phyloP scores from a whole-genome alignment of 2,797 vertebrate species.

The Echiichthys vipera region DNA sequence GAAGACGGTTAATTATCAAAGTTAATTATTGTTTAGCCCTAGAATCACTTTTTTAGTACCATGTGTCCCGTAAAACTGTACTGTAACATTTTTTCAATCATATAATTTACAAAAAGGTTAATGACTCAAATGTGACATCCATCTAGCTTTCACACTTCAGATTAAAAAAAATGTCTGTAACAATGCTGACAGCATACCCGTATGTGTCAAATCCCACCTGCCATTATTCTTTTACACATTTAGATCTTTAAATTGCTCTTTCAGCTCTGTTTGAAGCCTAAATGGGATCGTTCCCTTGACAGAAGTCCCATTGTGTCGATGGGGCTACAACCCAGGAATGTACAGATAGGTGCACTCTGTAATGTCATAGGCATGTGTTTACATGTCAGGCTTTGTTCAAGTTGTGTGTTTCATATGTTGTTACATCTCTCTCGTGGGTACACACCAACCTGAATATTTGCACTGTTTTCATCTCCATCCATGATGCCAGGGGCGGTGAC shows the following conservation, averaged over 20 bases:
- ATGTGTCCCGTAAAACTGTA: too few species aligned
- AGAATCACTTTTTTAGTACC: too few species aligned
- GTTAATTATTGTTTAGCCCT: too few species aligned
- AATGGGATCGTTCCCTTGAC: conserved; percentile 3
- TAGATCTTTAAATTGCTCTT: neutral
- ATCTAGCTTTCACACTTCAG: neutral
- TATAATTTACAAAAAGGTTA: neutral
- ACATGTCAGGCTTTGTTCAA: conserved; percentile 44
- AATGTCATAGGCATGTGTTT: conserved; percentile 52
- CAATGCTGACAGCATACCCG: neutral
- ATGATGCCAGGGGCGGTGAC: conserved; percentile 7
- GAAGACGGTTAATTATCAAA: too few species aligned
- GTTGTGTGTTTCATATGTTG: conserved; percentile 24
- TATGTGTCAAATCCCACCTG: neutral
- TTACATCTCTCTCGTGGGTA: conserved; percentile 8
- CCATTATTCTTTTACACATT: neutral
- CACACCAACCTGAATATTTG: conserved; percentile 5
- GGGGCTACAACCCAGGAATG: conserved; percentile 54
- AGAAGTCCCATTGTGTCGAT: conserved; percentile 34
- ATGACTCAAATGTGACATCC: neutral
- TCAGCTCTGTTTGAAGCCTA: neutral
- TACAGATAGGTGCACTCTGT: conserved; percentile 22
- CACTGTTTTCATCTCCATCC: conserved; percentile 13
- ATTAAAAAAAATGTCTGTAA: neutral
- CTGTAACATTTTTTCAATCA: too few species aligned